Evolutionary conservation across 2,888 invertebrate genomes (phyloP).

Genomic region (Hyppa rectilinea): DNA sequence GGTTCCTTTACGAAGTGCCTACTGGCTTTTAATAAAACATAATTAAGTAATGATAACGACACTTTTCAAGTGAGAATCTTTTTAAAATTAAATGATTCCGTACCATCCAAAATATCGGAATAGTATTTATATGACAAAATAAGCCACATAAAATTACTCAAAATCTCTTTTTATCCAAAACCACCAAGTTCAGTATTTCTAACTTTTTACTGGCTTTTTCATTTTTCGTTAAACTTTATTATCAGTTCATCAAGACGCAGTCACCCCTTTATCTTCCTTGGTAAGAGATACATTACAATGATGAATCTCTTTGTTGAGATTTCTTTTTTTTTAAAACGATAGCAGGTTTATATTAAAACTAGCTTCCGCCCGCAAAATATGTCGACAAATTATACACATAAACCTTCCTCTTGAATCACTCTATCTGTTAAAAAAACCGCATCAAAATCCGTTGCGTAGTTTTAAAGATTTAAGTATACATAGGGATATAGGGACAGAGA

Average conservation of each 20-base stretch:
- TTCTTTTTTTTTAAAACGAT: too few species aligned
- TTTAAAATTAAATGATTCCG: slow-evolving; percentile 18
- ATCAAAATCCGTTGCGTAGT: too few species aligned
- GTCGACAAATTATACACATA: too few species aligned
- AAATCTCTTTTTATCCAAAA: too few species aligned
- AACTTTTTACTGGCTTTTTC: not conserved
- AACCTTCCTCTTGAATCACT: too few species aligned
- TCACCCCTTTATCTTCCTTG: not conserved
- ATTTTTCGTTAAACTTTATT: not conserved
- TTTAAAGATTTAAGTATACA: too few species aligned
- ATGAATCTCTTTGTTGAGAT: not conserved
- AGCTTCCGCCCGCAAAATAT: too few species aligned
- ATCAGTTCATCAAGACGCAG: not conserved
- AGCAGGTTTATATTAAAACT: too few species aligned
- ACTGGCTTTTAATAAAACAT: slow-evolving; percentile 20
- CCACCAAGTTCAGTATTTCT: not conserved
- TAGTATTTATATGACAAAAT: not conserved
- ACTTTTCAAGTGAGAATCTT: slow-evolving; percentile 14
- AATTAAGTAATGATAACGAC: slow-evolving; percentile 11
- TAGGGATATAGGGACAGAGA: too few species aligned
- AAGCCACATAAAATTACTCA: not conserved
- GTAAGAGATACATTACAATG: not conserved
- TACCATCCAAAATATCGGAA: not conserved
- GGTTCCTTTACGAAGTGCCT: slow-evolving; percentile 36
- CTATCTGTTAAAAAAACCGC: too few species aligned